Evolutionary conservation across 2,888 invertebrate species (phyloP).

Genomic region (Embidobia sp.): DNA sequence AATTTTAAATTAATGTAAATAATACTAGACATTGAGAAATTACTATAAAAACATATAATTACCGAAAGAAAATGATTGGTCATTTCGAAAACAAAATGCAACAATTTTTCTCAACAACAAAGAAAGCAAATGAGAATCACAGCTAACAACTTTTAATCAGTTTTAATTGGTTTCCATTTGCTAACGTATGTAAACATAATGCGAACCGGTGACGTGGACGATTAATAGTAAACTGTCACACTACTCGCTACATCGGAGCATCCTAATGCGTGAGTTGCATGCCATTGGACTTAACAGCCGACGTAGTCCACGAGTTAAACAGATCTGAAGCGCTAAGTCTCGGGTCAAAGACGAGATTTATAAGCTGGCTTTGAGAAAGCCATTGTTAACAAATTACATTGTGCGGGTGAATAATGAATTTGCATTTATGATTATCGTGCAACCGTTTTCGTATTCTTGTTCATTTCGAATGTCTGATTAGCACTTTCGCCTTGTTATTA

Average conservation of each 20-base stretch:
- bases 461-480: conserved; percentile 1
- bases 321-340: conserved; percentile 54
- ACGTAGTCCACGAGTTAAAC: conserved; percentile 38
- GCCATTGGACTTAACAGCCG: conserved; percentile 58
- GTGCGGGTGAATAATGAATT: conserved; percentile 22
- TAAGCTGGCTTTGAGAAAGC: conserved; percentile 42
- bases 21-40: too few relatives aligned
- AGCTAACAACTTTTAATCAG: conserved; percentile 20
- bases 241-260: conserved; percentile 57
- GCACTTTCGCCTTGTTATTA: neutral
- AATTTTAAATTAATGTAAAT: too few relatives aligned
- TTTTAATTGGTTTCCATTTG: conserved; percentile 34
- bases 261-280: conserved; percentile 69
- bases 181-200: conserved; percentile 63
- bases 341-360: conserved; percentile 61
- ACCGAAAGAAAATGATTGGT: too few relatives aligned
- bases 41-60: neutral
- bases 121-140: too few relatives aligned
- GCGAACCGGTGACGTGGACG: conserved; percentile 59
- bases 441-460: conserved; percentile 11
- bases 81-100: too few relatives aligned
- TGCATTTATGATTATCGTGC: conserved; percentile 37
- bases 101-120: too few relatives aligned
- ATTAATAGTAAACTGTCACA: conserved; percentile 68
- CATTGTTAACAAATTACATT: conserved; percentile 52